These are phyloP conservation scores for Phragmatobia fuliginosa DNA, from an alignment of 2,888 invertebrate genomes.

Conservation along the genomic window DNA sequence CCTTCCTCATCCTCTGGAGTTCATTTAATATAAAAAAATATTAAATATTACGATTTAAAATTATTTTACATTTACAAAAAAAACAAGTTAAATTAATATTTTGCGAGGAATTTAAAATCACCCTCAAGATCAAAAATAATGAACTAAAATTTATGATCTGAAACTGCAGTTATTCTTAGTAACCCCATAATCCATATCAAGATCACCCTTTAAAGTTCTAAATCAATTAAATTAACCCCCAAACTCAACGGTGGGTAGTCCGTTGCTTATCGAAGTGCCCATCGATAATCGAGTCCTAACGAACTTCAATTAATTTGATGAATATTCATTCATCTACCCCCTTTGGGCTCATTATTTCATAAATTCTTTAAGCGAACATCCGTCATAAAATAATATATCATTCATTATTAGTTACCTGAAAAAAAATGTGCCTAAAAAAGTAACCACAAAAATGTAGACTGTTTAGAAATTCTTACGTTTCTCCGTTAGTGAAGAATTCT, in stretches of 20 bases:
- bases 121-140: neutral
- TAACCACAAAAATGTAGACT: too few species aligned
- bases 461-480: too few species aligned
- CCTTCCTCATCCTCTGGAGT: too few species aligned
- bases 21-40: too few species aligned
- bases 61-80: too few species aligned
- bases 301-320: slow-evolving; percentile 67
- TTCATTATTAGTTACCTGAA: too few species aligned
- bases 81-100: too few species aligned
- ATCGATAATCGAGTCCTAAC: slow-evolving; percentile 51
- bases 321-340: slow-evolving; percentile 66
- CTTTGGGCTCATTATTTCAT: slow-evolving; percentile 63
- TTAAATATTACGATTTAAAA: too few species aligned
- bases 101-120: neutral
- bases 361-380: slow-evolving; percentile 48
- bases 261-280: slow-evolving; percentile 36
- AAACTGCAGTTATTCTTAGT: neutral
- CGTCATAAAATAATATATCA: neutral
- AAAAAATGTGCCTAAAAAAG: too few species aligned
- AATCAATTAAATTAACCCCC: slow-evolving; percentile 20
- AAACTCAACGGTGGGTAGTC: slow-evolving; percentile 26
- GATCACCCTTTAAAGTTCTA: slow-evolving; percentile 8
- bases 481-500: too few species aligned
- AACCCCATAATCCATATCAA: neutral
- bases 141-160: neutral